Evolutionary conservation across 2,888 invertebrate species (phyloP).

Genomic region (Trichogramma dendrolimi): DNA sequence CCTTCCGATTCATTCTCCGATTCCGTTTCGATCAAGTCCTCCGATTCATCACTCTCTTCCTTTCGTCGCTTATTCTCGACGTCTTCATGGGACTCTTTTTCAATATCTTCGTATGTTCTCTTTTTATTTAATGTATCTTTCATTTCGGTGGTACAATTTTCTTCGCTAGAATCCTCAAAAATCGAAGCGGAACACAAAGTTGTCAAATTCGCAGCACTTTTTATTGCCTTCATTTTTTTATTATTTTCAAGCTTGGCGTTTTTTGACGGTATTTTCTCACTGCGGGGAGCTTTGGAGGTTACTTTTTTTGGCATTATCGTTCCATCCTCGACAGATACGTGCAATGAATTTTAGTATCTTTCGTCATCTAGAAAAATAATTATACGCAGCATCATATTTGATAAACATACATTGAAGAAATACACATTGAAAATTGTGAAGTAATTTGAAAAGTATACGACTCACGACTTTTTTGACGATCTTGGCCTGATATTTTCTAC

Average conservation of each 20-base stretch:
- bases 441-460: too few relatives aligned
- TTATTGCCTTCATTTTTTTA: background rate
- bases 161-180: background rate
- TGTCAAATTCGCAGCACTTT: background rate
- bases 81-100: too few relatives aligned
- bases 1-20: too few relatives aligned
- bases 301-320: background rate
- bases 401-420: background rate
- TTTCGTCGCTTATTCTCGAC: too few relatives aligned
- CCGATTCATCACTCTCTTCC: too few relatives aligned
- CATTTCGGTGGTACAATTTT: background rate
- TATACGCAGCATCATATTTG: too few relatives aligned
- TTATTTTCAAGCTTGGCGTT: background rate
- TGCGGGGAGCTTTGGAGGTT: background rate
- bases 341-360: background rate
- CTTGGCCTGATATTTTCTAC: background rate
- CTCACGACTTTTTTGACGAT: background rate
- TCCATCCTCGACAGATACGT: background rate
- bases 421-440: too few relatives aligned
- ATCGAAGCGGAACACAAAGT: background rate
- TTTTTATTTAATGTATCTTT: too few relatives aligned
- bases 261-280: background rate
- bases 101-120: too few relatives aligned
- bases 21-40: too few relatives aligned
- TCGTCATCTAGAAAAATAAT: background rate